Evolutionary conservation across 2,113 vertebrate genomes (phyloP).

Genomic region (Ciconia stormi): DNA sequence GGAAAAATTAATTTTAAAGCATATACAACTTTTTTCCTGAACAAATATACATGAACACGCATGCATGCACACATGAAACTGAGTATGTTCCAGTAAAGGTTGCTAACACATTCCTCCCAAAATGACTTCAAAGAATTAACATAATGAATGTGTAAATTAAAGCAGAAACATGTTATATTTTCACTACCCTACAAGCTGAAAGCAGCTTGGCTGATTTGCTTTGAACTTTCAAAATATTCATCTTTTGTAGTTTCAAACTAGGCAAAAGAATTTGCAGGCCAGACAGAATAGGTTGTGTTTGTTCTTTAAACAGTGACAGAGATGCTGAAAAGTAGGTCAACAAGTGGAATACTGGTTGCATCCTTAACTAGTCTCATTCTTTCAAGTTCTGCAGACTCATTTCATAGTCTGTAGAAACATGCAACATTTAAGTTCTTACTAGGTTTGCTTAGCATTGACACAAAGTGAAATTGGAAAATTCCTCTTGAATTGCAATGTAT

Average conservation of each 20-base stretch:
- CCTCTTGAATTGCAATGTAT: not conserved
- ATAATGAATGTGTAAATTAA: constrained; percentile 48
- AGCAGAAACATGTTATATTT: constrained; percentile 37
- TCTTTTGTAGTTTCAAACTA: not conserved
- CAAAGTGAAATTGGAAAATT: not conserved
- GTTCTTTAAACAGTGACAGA: not conserved
- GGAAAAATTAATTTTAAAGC: not conserved
- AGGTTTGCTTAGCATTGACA: not conserved
- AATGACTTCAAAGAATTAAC: constrained; percentile 57
- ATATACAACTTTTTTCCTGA: not conserved
- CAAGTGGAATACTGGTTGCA: not conserved
- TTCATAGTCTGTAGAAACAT: not conserved
- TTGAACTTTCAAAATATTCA: constrained; percentile 42
- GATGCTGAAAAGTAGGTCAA: constrained; percentile 17
- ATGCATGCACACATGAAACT: not conserved
- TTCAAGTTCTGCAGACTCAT: not conserved
- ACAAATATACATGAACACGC: not conserved
- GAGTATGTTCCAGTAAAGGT: not conserved
- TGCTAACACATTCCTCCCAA: constrained; percentile 12
- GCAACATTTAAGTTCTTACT: not conserved
- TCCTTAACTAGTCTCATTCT: not conserved
- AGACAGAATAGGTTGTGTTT: not conserved
- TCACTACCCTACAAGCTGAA: constrained; percentile 4
- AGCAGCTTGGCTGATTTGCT: constrained; percentile 12
- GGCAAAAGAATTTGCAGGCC: not conserved